These are phyloP conservation scores for Leucophenga varia DNA, from an alignment of 1,140 invertebrate species.

Conservation along the genomic window DNA sequence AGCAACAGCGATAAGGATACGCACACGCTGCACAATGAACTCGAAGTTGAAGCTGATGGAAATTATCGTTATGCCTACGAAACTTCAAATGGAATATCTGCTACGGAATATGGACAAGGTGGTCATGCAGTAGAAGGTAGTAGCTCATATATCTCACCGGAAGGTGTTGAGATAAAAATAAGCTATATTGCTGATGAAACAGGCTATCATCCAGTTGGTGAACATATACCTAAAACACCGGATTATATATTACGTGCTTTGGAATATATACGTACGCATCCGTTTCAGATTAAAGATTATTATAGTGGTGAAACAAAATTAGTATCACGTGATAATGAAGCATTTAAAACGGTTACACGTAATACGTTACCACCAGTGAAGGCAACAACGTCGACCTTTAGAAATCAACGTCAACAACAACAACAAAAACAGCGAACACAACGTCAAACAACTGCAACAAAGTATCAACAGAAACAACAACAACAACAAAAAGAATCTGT, in stretches of 20 bases:
- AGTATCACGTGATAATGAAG: slow-evolving; percentile 39
- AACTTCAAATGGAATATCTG: slow-evolving; percentile 65
- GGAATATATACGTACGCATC: slow-evolving; percentile 59
- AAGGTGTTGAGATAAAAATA: slow-evolving; percentile 57
- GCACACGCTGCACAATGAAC: slow-evolving; percentile 35
- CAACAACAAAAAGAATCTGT: not conserved
- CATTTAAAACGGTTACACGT: slow-evolving; percentile 40
- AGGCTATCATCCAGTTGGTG: slow-evolving; percentile 59
- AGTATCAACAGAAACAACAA: too few species aligned
- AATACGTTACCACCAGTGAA: slow-evolving; percentile 23
- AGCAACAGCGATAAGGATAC: slow-evolving; percentile 31
- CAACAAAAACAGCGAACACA: not conserved
- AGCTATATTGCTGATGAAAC: slow-evolving; percentile 66
- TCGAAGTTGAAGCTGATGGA: slow-evolving; percentile 56
- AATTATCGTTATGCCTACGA: slow-evolving; percentile 60
- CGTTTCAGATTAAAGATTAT: slow-evolving; percentile 41
- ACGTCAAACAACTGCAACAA: too few species aligned
- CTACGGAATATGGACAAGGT: slow-evolving; percentile 58
- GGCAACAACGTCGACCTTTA: too few species aligned
- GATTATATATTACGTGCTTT: slow-evolving; percentile 51
- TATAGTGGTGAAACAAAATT: slow-evolving; percentile 38
- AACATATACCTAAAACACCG: slow-evolving; percentile 57
- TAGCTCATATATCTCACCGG: slow-evolving; percentile 42
- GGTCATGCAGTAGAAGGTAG: slow-evolving; percentile 36
- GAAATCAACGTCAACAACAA: slow-evolving; percentile 1